Evolutionary conservation across 2,797 vertebrate genomes (phyloP), one percentile per base, ranked within the genome.

Genomic region (Parambassis ranga): DNA sequence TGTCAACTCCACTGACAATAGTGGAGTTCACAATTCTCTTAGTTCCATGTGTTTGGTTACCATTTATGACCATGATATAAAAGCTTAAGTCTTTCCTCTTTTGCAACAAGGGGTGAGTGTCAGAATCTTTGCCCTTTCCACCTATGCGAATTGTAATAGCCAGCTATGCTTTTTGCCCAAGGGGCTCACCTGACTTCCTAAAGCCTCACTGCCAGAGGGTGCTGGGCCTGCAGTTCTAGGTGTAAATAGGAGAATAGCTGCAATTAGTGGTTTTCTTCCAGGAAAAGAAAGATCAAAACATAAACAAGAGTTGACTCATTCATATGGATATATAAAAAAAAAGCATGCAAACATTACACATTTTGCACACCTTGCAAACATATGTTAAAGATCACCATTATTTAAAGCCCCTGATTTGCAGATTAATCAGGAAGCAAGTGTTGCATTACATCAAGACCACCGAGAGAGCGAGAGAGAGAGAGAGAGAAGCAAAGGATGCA

Each of bases 331-430:
- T 24, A 42, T 22, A 24, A 32, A 26, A 9, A 36, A 22, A 16
- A 39, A 31, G 22, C 20, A 3, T 20, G 10, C 49, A 52, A 37
- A 51, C 15, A 22, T 19, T 6, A 43, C 31, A 30, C 32, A 38
- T 46, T 49, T 18, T 23, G 30, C 65, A 48, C 63, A 52, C 88
- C 89, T 91, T 88, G 93, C 89, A 86, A 74, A 84, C 82, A 89
- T 27, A 79, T 82, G 84, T 75, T 7, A 70, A 36, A 52, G 74
- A 84, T 88, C 75, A 78, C 37, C 47, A 69, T 83, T 75, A 83
- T 58, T 59, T 65, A 77, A 85, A 82, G 72, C 56, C 71, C 51
- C 36, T 44, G 71, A 75, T 86, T 83, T 78, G 75, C 67, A 79
- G 59, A 78, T 82, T 68, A 71, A 47, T 70, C 71, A 67, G 67